phyloP scores from a whole-genome alignment of 2,888 invertebrate species.

The Agrotis clavis region DNA sequence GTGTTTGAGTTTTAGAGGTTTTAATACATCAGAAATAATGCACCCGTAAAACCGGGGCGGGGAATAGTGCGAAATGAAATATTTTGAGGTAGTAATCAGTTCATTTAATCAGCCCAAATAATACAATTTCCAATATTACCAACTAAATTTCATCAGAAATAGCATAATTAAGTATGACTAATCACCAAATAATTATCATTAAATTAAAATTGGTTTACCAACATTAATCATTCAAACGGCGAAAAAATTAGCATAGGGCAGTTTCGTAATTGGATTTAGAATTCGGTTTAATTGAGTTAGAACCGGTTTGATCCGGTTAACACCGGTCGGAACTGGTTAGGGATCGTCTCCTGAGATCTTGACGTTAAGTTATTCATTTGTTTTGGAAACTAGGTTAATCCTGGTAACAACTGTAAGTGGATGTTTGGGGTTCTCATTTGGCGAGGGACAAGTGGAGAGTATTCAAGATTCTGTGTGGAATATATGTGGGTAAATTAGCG shows the following conservation, averaged over 20 bases:
- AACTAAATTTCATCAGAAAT: neutral
- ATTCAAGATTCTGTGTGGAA: neutral
- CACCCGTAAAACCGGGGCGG: too few relatives aligned
- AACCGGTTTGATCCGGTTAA: conserved; percentile 22
- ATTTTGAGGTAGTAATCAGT: too few relatives aligned
- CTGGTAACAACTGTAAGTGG: conserved; percentile 23
- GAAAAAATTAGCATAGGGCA: conserved; percentile 18
- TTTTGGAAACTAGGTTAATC: conserved; percentile 31
- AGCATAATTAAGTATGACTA: conserved; percentile 13
- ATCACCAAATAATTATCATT: conserved; percentile 30
- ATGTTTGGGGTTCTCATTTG: conserved; percentile 26
- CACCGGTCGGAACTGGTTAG: conserved; percentile 22
- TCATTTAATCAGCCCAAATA: neutral
- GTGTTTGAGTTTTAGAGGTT: too few relatives aligned
- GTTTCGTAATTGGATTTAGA: conserved; percentile 41
- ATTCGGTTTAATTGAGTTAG: conserved; percentile 41
- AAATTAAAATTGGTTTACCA: conserved; percentile 6
- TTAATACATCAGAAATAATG: too few relatives aligned
- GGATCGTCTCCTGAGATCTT: conserved; percentile 37
- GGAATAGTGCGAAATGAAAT: too few relatives aligned
- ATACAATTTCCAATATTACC: conserved; percentile 8
- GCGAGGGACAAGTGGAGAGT: neutral
- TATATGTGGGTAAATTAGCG: neutral
- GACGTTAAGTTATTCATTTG: conserved; percentile 52
- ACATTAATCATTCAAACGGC: conserved; percentile 40